A percentile compares a stretch with the other conserved stretches of the same genome.
phyloP scores from a whole-genome alignment of 2,113 vertebrate genomes.

The Trematocara macrostoma region DNA sequence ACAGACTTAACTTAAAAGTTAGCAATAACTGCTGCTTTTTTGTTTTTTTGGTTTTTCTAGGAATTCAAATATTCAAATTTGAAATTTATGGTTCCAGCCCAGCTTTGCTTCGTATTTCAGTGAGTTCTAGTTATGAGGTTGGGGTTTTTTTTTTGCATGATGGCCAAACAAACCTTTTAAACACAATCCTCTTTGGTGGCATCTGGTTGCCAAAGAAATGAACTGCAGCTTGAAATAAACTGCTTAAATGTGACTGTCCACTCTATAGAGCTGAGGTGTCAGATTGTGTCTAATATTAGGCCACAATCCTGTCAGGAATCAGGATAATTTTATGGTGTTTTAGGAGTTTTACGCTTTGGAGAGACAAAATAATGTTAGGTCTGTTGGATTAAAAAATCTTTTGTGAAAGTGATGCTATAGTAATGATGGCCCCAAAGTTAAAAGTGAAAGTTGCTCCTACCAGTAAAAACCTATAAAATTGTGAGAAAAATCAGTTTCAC shows the following conservation, averaged over 20 bases:
- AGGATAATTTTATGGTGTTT: background rate
- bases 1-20: background rate
- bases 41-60: background rate
- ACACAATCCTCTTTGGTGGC: background rate
- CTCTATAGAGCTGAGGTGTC: background rate
- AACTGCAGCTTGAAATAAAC: background rate
- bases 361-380: background rate
- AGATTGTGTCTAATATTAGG: background rate
- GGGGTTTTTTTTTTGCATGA: accelerated
- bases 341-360: background rate
- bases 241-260: background rate
- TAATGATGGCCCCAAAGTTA: too few relatives aligned
- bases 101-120: accelerated
- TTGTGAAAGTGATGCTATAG: too few relatives aligned
- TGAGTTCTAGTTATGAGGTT: background rate
- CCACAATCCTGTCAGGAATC: background rate
- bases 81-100: background rate
- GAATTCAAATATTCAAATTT: background rate
- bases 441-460: too few relatives aligned
- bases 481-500: too few relatives aligned
- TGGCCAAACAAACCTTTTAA: background rate
- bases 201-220: background rate
- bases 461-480: too few relatives aligned
- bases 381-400: background rate
- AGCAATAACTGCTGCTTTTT: background rate